Conservation (phyloP, 2,113 vertebrate genomes). For the Salvelinus alpinus region DNA sequence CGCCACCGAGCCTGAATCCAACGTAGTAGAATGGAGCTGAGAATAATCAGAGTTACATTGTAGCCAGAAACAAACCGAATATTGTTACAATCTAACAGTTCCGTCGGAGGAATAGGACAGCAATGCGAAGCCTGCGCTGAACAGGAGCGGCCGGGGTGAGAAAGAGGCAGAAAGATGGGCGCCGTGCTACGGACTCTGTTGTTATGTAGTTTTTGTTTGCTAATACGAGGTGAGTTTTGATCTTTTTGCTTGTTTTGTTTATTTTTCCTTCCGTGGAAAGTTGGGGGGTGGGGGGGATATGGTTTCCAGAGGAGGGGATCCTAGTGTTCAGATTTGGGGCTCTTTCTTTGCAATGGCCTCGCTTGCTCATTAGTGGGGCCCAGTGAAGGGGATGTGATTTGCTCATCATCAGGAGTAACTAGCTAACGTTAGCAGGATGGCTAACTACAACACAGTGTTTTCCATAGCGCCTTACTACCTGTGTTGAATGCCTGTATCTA, state of each 20-base stretch:
- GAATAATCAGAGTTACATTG: constrained; percentile 24
- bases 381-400: constrained; percentile 15
- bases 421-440: constrained; percentile 16
- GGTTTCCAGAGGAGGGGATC: background rate
- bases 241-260: background rate
- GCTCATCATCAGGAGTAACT: constrained; percentile 14
- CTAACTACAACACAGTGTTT: background rate
- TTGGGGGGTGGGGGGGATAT: background rate
- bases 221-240: constrained; percentile 82
- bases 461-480: too few species aligned
- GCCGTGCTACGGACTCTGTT: constrained; percentile 85
- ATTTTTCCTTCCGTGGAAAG: constrained; percentile 7
- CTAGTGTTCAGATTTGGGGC: background rate
- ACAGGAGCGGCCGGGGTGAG: constrained; percentile 51
- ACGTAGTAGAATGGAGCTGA: constrained; percentile 52
- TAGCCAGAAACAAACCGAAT: constrained; percentile 13
- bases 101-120: constrained; percentile 35
- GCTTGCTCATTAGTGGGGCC: constrained; percentile 34
- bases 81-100: background rate
- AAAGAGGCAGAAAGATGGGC: constrained; percentile 80
- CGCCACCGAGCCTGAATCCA: constrained; percentile 34
- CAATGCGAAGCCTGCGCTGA: constrained; percentile 67
- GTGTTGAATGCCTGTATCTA: background rate
- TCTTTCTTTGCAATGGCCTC: constrained; percentile 13
- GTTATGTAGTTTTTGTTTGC: constrained; percentile 83